A percentile compares a stretch with the other conserved stretches of the same genome.
These are phyloP conservation scores for Pseudocheirus occidentalis DNA, from an alignment of 2,797 vertebrate genomes.

Conservation along the genomic window DNA sequence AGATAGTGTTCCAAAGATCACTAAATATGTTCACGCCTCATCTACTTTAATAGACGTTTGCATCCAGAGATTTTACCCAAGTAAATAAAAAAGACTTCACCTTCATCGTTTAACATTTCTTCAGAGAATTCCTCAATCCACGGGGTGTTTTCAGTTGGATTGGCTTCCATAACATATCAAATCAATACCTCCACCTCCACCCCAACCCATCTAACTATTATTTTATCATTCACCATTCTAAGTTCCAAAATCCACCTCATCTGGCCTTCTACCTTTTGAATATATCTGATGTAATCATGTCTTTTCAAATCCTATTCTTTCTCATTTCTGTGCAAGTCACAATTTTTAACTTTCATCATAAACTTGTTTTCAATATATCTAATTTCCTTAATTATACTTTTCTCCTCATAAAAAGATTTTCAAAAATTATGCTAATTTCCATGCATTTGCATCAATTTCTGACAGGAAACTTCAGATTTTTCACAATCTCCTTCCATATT, in stretches of 20 bases:
- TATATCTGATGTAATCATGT: background rate
- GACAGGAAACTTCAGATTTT: background rate
- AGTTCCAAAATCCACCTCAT: background rate
- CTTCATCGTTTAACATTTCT: background rate
- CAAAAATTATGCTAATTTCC: background rate
- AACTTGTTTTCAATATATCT: background rate
- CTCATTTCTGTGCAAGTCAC: background rate
- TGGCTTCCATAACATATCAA: background rate
- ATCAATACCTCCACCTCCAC: background rate
- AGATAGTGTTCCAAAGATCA: background rate
- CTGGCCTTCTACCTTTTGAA: background rate
- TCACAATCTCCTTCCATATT: background rate
- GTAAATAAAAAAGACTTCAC: background rate
- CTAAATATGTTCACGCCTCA: background rate
- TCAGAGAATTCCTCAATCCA: background rate
- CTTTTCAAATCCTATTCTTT: background rate
- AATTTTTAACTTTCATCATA: background rate
- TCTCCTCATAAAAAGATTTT: background rate
- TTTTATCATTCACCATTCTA: background rate
- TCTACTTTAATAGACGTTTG: background rate
- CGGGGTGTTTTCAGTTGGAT: too few relatives aligned
- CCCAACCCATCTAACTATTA: background rate
- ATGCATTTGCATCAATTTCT: background rate
- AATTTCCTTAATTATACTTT: background rate
- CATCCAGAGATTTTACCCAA: background rate